phyloP scores from a whole-genome alignment of 2,888 invertebrate species.

The Philonicus albiceps region DNA sequence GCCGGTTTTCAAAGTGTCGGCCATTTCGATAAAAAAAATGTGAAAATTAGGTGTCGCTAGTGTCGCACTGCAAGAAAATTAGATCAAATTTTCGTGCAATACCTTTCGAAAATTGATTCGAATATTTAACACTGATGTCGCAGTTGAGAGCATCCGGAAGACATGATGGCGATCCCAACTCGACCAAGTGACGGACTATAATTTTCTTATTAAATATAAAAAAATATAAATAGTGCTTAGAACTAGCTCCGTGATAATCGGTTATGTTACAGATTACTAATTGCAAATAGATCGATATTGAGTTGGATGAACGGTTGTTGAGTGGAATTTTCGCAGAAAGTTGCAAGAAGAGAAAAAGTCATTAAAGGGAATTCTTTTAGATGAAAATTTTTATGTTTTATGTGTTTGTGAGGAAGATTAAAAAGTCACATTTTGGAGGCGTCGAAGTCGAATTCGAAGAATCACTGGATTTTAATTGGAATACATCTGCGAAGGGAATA shows the following conservation, averaged over 20 bases:
- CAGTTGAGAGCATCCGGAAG: slow-evolving; percentile 61
- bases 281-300: slow-evolving; percentile 4
- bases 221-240: slow-evolving; percentile 30
- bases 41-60: neutral
- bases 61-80: neutral
- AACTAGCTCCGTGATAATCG: neutral
- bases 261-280: slow-evolving; percentile 24
- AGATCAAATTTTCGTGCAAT: neutral
- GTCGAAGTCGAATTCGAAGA: neutral
- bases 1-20: neutral
- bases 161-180: slow-evolving; percentile 71
- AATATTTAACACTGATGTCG: slow-evolving; percentile 26
- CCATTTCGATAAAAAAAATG: neutral
- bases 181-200: slow-evolving; percentile 53
- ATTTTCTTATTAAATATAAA: slow-evolving; percentile 39
- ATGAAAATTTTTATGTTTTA: slow-evolving; percentile 26
- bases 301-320: slow-evolving; percentile 10
- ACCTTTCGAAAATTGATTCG: slow-evolving; percentile 16
- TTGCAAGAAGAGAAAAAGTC: neutral
- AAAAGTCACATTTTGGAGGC: neutral
- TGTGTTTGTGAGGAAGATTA: slow-evolving; percentile 29
- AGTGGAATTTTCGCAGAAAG: neutral
- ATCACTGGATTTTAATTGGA: slow-evolving; percentile 4
- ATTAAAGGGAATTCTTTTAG: slow-evolving; percentile 29
- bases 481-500: slow-evolving; percentile 29